Evolutionary conservation across 64 coral and sea anemone species (phyloP).

Genomic region (Anthopleura sola): DNA sequence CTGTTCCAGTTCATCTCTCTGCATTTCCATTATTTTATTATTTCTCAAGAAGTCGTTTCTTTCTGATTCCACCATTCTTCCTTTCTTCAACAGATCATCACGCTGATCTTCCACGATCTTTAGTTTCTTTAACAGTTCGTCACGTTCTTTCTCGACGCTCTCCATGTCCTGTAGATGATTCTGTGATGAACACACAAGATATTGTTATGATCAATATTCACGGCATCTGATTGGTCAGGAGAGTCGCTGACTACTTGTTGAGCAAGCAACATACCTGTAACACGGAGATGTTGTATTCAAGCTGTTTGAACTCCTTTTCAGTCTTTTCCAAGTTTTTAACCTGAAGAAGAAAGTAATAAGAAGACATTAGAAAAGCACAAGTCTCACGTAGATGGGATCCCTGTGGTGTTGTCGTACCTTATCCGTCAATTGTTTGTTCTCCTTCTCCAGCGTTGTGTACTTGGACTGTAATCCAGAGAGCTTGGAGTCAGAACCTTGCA

Average conservation of each 20-base stretch:
- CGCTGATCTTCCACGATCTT: conserved; percentile 66
- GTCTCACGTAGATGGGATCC: not conserved
- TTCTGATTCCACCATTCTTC: conserved; percentile 84
- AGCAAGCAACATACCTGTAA: conserved; percentile 54
- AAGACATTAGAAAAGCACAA: not conserved
- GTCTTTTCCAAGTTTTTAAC: conserved; percentile 87
- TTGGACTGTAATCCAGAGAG: conserved; percentile 68
- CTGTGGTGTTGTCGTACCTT: conserved; percentile 35
- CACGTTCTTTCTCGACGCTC: conserved; percentile 78
- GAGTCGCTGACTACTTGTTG: not conserved
- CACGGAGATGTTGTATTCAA: conserved; percentile 73
- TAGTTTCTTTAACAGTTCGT: conserved; percentile 67
- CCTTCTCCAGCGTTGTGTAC: conserved; percentile 69
- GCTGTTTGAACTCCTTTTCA: conserved; percentile 77
- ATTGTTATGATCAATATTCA: not conserved
- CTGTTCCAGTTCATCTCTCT: conserved; percentile 76
- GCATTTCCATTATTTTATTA: conserved; percentile 95
- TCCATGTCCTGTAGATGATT: conserved; percentile 89
- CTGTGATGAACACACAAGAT: conserved; percentile 34
- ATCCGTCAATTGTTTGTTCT: conserved; percentile 70
- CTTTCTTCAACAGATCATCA: conserved; percentile 87
- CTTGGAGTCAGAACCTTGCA: conserved; percentile 59
- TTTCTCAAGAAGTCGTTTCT: conserved; percentile 91
- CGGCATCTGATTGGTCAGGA: too few relatives aligned
- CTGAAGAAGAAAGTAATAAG: conserved; percentile 14